Conservation (phyloP, 2,797 vertebrate genomes). For the Simalia tracyae region DNA sequence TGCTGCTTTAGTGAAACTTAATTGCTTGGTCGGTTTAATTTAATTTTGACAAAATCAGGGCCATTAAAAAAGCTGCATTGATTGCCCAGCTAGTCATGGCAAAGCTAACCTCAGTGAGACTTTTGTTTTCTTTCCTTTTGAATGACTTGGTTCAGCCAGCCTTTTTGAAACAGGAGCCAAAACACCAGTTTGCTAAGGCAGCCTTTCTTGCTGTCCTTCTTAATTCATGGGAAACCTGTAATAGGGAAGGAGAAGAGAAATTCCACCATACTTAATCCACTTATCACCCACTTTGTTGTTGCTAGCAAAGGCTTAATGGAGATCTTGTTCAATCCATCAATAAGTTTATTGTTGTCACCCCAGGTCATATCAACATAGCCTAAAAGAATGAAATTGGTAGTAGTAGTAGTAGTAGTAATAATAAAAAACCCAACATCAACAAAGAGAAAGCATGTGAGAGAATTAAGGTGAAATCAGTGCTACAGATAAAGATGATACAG, state of each 20-base stretch:
- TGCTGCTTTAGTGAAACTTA: conserved; percentile 43
- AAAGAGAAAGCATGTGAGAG: too few relatives aligned
- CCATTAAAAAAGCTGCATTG: conserved; percentile 63
- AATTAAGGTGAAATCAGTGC: too few relatives aligned
- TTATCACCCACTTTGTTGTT: conserved; percentile 79
- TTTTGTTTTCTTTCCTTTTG: conserved; percentile 44
- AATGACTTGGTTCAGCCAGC: conserved; percentile 63
- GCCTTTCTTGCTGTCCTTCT: conserved; percentile 32
- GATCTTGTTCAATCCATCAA: conserved; percentile 88
- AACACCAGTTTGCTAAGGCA: conserved; percentile 42
- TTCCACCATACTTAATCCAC: conserved; percentile 75
- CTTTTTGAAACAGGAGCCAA: conserved; percentile 59
- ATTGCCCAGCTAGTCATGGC: conserved; percentile 59
- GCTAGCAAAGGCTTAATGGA: conserved; percentile 80
- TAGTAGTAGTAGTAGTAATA: too few relatives aligned
- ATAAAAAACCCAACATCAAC: too few relatives aligned
- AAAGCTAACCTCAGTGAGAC: conserved; percentile 59
- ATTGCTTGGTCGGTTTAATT: conserved; percentile 63
- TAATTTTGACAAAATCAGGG: conserved; percentile 65
- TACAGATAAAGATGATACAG: too few relatives aligned
- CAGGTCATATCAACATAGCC: too few relatives aligned
- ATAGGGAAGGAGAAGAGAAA: conserved; percentile 57
- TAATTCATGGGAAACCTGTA: not conserved
- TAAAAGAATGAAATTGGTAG: too few relatives aligned
- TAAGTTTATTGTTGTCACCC: too few relatives aligned